A percentile compares a stretch with the other conserved stretches of the same genome.
These are phyloP conservation scores for Podarcis lilfordi DNA, from an alignment of 2,797 vertebrate genomes.

Conservation along the genomic window DNA sequence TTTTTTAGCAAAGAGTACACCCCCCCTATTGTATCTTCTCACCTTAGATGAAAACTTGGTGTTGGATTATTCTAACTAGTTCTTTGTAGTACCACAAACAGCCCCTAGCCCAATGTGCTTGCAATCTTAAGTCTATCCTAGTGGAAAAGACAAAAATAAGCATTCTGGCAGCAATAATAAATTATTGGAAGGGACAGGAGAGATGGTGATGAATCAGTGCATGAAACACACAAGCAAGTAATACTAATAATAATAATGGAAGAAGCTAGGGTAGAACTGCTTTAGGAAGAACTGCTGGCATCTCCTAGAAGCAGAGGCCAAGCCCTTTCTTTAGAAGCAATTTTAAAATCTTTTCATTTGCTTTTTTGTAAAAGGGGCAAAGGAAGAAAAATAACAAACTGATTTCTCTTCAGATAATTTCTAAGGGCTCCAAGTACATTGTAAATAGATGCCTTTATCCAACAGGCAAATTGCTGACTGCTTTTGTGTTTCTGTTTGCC, in stretches of 20 bases:
- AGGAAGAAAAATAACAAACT: slow-evolving; percentile 55
- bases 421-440: slow-evolving; percentile 39
- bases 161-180: background rate
- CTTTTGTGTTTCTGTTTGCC: slow-evolving; percentile 58
- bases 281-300: accelerated
- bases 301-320: slow-evolving; percentile 30
- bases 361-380: slow-evolving; percentile 50
- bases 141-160: background rate
- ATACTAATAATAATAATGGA: background rate
- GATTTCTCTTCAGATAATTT: slow-evolving; percentile 63
- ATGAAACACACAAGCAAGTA: background rate
- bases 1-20: background rate
- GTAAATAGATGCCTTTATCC: slow-evolving; percentile 59
- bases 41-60: background rate
- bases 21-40: too few species aligned
- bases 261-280: background rate
- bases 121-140: background rate
- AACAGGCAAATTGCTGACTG: slow-evolving; percentile 58
- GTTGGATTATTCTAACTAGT: background rate
- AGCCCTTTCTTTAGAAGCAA: slow-evolving; percentile 49
- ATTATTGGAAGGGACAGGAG: background rate
- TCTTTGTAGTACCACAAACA: background rate
- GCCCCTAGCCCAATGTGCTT: background rate
- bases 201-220: background rate
- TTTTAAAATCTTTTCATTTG: slow-evolving; percentile 64